Evolutionary conservation across 2,888 invertebrate species (phyloP).

Genomic region (Alloplasta piceator): DNA sequence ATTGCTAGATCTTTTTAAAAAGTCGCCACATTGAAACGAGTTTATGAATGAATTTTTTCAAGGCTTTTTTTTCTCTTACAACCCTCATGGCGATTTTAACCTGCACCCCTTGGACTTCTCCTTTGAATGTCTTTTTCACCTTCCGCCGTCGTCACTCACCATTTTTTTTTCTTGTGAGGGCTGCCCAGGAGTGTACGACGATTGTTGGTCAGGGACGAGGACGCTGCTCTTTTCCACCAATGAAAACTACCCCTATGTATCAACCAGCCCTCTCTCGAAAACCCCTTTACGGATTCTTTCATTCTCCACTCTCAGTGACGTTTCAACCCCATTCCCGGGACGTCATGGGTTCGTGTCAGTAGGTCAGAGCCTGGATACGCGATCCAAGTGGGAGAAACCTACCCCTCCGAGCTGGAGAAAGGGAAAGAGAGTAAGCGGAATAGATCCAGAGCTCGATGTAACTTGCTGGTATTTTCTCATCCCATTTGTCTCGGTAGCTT

Average conservation of each 20-base stretch:
- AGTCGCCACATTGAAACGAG: too few relatives aligned
- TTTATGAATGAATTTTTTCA: too few relatives aligned
- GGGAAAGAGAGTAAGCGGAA: constrained; percentile 42
- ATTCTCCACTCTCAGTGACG: constrained; percentile 15
- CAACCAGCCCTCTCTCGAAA: constrained; percentile 11
- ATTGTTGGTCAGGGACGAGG: constrained; percentile 47
- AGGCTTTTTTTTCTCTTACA: too few relatives aligned
- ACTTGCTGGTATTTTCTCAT: too few relatives aligned
- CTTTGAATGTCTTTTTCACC: too few relatives aligned
- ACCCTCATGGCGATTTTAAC: too few relatives aligned
- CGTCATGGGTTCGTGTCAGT: constrained; percentile 81
- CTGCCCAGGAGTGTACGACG: neutral
- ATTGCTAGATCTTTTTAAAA: too few relatives aligned
- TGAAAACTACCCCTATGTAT: neutral
- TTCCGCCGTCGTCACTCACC: too few relatives aligned
- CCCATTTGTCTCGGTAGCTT: too few relatives aligned
- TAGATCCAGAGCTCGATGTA: constrained; percentile 52
- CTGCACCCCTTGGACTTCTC: too few relatives aligned
- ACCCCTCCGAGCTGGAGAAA: constrained; percentile 46
- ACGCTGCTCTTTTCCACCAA: too few relatives aligned
- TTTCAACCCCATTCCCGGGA: constrained; percentile 72
- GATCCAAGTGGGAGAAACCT: constrained; percentile 58
- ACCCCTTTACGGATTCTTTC: constrained; percentile 2
- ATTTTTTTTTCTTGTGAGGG: too few relatives aligned
- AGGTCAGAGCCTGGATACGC: constrained; percentile 79